Evolutionary conservation across 2,888 invertebrate genomes (phyloP), one percentile per base, ranked within the genome.

Genomic region (Erynnis tages): DNA sequence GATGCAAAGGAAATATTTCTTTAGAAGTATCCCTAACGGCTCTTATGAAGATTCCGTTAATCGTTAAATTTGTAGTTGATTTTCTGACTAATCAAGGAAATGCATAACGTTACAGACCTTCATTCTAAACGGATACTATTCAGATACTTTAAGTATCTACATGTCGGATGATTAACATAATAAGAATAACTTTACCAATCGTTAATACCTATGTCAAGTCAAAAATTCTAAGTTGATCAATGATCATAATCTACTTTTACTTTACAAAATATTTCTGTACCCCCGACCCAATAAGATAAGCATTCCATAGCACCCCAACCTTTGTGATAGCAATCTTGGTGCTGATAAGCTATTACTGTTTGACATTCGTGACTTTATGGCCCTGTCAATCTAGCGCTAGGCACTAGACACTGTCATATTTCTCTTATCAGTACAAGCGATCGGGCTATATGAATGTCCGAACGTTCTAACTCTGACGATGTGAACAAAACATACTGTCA

Each of bases 361-460:
- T 47, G 47, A 19, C 38, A 47, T 47, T 45, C 29, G 47, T 48
- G 38, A 38, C 47, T 38, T 29, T 23, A 32, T 48, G 48, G 38
- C 48, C 40, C 30, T 48, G 38, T 40, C 40, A 30, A 16, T 48
- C 29, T 32, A 23, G 23, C 40, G 30, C 30, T 32, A 30, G 48
- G 32, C 48, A 30, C 11, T 30, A 30, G 13, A 37, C 16, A 46
- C 35, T 37, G 35, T 46, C 35, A 37, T 38, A 27, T 23, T 34
- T 45, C 14, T 16, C 13, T 30, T 48, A 48, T 48, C 38, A 30
- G 38, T 30, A 2, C 21, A 7, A 14, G 29, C n/a, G 19, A 48
- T 38, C 38, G 48, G 14, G 30, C 19, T 38, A 23, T 30, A 40
- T 30, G 27, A 14, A 10, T 37, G 34, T 11, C 46, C 16, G 27